Conservation (phyloP, 2,113 vertebrate species). For the Pteropus alecto region DNA sequence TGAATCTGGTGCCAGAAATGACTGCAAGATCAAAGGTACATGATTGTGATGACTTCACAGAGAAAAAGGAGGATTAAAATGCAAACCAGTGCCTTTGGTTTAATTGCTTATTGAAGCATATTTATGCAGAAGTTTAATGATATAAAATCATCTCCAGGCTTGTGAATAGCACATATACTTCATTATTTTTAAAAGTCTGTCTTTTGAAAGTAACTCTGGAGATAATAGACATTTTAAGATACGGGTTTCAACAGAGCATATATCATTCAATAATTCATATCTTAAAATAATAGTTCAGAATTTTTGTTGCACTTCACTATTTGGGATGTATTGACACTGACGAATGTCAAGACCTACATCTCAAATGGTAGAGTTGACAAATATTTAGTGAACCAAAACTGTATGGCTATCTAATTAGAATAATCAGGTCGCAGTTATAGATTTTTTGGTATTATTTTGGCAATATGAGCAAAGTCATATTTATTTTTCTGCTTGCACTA, state of each 20-base stretch:
- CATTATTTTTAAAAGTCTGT: slow-evolving; percentile 40
- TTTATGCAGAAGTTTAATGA: slow-evolving; percentile 77
- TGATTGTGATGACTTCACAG: slow-evolving; percentile 71
- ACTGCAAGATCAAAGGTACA: slow-evolving; percentile 77
- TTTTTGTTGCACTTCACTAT: neutral
- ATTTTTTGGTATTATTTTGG: slow-evolving; percentile 20
- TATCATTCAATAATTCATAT: slow-evolving; percentile 47
- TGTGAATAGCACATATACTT: slow-evolving; percentile 58
- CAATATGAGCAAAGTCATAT: slow-evolving; percentile 16
- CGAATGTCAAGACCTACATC: neutral
- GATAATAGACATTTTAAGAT: slow-evolving; percentile 45
- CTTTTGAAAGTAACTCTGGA: slow-evolving; percentile 54
- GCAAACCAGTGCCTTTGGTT: slow-evolving; percentile 61
- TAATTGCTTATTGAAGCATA: slow-evolving; percentile 75
- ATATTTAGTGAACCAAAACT: slow-evolving; percentile 10
- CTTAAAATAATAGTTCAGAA: slow-evolving; percentile 26
- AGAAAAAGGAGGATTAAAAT: slow-evolving; percentile 76
- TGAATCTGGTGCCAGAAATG: slow-evolving; percentile 76
- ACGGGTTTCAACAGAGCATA: slow-evolving; percentile 45
- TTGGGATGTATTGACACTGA: neutral
- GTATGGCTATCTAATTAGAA: slow-evolving; percentile 11
- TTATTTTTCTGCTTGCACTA: slow-evolving; percentile 31
- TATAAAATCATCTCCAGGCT: slow-evolving; percentile 66
- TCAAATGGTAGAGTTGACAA: neutral
- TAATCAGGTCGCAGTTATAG: neutral